Base-by-base conservation (phyloP, 2,888 invertebrate species). In the Drosophila hawaiiensis region DNA sequence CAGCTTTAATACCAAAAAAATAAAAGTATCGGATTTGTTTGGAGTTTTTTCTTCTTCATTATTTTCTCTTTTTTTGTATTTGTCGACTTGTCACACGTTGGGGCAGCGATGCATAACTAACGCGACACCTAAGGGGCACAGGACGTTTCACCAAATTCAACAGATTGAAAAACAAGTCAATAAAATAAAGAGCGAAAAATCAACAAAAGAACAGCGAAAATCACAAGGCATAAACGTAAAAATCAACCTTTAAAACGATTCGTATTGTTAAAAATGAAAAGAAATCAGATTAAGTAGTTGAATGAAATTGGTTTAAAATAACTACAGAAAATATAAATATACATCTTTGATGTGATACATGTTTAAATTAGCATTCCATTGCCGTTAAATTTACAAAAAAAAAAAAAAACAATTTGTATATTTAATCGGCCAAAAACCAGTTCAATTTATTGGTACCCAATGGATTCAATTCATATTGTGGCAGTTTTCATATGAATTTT, bases 141-240 rank as follows among this genome's bases (percentile, higher is more conserved):
- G 63, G 19, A 53, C 62, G 31, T 60, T 64, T 65, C 77, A 43
- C 37, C 52, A 65, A 77, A 67, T 71, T 66, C 72, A 76, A 73
- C 76, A 73, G 76, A 67, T 69, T 76, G 73, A 69, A 76, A 72
- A 76, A 58, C 65, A 72, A 80, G 65, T 66, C 70, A 68, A 71
- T 72, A 62, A 76, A 79, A 56, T 43, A 49, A 49, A 56, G 53
- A 49, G 50, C 28, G 14, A 6, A 39, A 68, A 61, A 39, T 16
- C 68, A 53, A 58, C 47, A 56, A 3, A 54, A 33, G 25, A 19
- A 4, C 25, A 50, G 28, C 10, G n/a, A 31, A 64, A 47, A 49
- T 19, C 43, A 29, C 14, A 52, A 41, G 35, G 39, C 33, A 39
- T 41, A 29, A 64, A 16, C 39, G 41, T 31, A 37, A 50, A 65